A percentile compares a stretch with the other conserved stretches of the same genome.
Evolutionary conservation across 2,888 invertebrate species (phyloP).

Genomic region (Strigamia maritima): DNA sequence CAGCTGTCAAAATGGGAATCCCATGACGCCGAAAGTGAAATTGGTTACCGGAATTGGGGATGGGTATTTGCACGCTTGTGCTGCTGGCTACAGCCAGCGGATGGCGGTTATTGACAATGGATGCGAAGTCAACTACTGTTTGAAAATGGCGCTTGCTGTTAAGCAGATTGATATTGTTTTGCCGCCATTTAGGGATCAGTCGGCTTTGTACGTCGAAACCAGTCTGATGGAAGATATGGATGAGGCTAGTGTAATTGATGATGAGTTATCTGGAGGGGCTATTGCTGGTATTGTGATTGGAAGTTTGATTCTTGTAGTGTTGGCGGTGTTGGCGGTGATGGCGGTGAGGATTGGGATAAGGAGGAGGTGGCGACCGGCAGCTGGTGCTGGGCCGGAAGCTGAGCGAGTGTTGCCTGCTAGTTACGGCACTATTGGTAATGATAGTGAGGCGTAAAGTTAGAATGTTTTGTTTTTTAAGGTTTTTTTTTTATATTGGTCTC

Average conservation of each 20-base stretch:
- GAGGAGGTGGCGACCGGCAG: not conserved
- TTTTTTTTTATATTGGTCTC: too few species aligned
- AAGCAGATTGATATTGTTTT: not conserved
- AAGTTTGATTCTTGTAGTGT: not conserved
- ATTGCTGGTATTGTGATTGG: constrained; percentile 9
- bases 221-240: not conserved
- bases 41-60: not conserved
- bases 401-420: not conserved
- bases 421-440: not conserved
- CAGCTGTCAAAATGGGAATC: constrained; percentile 30
- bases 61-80: not conserved
- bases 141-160: not conserved
- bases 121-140: constrained; percentile 34
- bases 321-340: not conserved
- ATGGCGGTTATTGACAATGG: constrained; percentile 20
- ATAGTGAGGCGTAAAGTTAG: too few species aligned
- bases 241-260: not conserved
- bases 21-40: not conserved
- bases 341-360: too few species aligned
- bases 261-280: not conserved
- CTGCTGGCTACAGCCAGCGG: constrained; percentile 26
- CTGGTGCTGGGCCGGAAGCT: not conserved
- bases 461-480: too few species aligned
- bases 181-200: constrained; percentile 16
- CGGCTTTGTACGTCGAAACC: not conserved